phyloP scores from a whole-genome alignment of 2,888 invertebrate species.

The Ommatoiulus sabulosus region DNA sequence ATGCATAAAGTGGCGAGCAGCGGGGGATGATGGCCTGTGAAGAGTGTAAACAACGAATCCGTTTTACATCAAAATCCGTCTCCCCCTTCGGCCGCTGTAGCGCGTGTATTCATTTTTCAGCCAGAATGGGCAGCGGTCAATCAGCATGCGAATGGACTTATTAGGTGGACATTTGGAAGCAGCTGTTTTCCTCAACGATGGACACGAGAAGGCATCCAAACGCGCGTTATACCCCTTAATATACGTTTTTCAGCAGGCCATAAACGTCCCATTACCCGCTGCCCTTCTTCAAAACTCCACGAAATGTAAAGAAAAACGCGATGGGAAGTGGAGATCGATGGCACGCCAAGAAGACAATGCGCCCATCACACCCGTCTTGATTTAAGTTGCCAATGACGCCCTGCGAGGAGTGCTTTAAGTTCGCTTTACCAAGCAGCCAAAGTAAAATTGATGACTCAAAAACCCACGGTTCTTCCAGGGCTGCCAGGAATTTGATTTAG shows the following conservation, averaged over 20 bases:
- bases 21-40: background rate
- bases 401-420: conserved; percentile 43
- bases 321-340: conserved; percentile 42
- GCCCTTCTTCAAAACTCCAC: conserved; percentile 48
- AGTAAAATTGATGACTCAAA: conserved; percentile 35
- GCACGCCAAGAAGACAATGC: conserved; percentile 44
- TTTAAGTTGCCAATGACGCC: conserved; percentile 48
- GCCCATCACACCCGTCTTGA: conserved; percentile 43
- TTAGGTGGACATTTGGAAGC: conserved; percentile 51
- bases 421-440: conserved; percentile 3
- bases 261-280: conserved; percentile 47
- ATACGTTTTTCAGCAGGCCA: conserved; percentile 44
- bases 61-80: background rate
- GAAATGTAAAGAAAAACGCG: conserved; percentile 38
- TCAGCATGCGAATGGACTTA: conserved; percentile 52
- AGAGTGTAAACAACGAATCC: background rate
- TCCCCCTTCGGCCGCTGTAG: background rate
- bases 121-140: conserved; percentile 30
- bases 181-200: conserved; percentile 51
- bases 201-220: conserved; percentile 47
- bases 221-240: conserved; percentile 36
- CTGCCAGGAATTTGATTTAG: conserved; percentile 48
- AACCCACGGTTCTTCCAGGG: background rate
- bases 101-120: conserved; percentile 3
- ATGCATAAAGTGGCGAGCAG: background rate